phyloP scores from a whole-genome alignment of 2,888 invertebrate genomes.

The Nipponacmea schrenckii region DNA sequence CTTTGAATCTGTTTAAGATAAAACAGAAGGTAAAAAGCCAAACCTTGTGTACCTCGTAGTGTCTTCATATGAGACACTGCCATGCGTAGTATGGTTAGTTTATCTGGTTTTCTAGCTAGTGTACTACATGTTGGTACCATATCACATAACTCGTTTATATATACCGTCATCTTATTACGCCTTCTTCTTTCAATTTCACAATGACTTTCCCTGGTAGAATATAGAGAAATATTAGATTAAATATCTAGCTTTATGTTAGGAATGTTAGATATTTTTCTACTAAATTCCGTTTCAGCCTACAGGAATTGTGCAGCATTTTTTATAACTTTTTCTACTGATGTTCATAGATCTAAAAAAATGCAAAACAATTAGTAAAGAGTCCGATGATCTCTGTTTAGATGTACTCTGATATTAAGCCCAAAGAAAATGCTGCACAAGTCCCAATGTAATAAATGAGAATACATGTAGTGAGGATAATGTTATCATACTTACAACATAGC shows the following conservation, averaged over 20 bases:
- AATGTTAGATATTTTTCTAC: not conserved
- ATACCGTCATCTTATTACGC: conserved; percentile 99
- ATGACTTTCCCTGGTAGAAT: conserved; percentile 86
- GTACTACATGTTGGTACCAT: conserved; percentile 99
- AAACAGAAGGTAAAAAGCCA: conserved; percentile 5
- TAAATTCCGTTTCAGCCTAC: conserved; percentile 4
- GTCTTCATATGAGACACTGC: conserved; percentile 99
- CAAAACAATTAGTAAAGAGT: too few species aligned
- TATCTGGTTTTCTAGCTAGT: conserved; percentile 97
- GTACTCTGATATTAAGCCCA: too few species aligned
- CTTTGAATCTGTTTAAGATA: not conserved
- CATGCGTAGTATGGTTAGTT: conserved; percentile 98
- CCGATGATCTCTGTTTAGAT: too few species aligned
- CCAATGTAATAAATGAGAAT: too few species aligned
- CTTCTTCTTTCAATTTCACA: conserved; percentile 98
- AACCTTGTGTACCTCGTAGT: conserved; percentile 78
- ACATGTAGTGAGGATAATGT: too few species aligned
- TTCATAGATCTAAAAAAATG: too few species aligned
- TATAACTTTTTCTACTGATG: too few species aligned
- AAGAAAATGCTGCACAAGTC: too few species aligned
- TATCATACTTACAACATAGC: conserved; percentile 2
- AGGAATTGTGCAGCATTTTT: not conserved
- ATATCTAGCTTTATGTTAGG: not conserved
- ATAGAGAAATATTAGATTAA: conserved; percentile 3
- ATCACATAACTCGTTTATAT: conserved; percentile 98